Evolutionary conservation across 2,888 invertebrate species (phyloP).

Genomic region (Coremacera marginata): DNA sequence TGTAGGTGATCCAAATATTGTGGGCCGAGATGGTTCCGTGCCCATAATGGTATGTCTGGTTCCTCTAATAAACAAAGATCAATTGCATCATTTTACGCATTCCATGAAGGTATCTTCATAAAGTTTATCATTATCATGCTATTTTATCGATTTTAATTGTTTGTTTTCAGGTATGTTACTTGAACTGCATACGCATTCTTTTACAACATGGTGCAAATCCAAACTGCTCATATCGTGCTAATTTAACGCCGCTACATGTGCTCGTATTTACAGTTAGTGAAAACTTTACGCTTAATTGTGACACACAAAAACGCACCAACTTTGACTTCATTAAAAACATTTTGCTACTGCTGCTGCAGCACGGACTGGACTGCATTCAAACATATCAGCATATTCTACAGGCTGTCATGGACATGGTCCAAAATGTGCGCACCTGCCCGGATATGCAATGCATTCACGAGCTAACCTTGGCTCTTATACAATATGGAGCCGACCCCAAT

Average conservation of each 20-base stretch:
- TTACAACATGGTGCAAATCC: constrained; percentile 80
- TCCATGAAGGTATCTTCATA: constrained; percentile 74
- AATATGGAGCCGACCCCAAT: constrained; percentile 82
- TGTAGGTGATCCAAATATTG: constrained; percentile 76
- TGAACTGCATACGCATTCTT: constrained; percentile 78
- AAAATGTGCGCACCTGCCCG: constrained; percentile 75
- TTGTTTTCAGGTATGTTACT: constrained; percentile 74
- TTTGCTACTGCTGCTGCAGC: constrained; percentile 75
- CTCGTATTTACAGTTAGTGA: constrained; percentile 79
- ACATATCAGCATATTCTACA: constrained; percentile 79
- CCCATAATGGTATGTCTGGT: constrained; percentile 82
- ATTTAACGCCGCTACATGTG: constrained; percentile 78
- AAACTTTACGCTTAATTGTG: constrained; percentile 78
- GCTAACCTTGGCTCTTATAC: constrained; percentile 78
- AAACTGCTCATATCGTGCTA: constrained; percentile 78
- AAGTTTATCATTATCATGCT: neutral
- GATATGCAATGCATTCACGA: constrained; percentile 80
- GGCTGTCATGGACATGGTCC: constrained; percentile 78
- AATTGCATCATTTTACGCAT: constrained; percentile 79
- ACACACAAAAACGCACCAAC: constrained; percentile 76
- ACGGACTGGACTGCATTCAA: constrained; percentile 78
- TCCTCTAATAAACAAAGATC: constrained; percentile 81
- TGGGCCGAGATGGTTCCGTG: constrained; percentile 79
- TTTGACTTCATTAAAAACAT: constrained; percentile 80
- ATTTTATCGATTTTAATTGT: neutral